Evolutionary conservation across 1,140 invertebrate genomes (phyloP).

Genomic region (Drosophila chauvacae): DNA sequence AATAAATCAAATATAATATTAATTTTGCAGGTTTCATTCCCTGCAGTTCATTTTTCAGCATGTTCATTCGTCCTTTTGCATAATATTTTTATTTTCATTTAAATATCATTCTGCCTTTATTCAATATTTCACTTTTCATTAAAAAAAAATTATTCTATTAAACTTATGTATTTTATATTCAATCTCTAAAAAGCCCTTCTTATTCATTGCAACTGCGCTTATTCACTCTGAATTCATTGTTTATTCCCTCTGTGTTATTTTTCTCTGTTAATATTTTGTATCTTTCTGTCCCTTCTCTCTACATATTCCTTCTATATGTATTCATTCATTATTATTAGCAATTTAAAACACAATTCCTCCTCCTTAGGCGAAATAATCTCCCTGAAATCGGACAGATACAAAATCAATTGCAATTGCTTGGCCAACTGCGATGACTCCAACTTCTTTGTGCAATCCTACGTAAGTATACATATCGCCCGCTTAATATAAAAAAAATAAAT

Average conservation of each 20-base stretch:
- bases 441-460: conserved; percentile 86
- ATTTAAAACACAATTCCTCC: background rate
- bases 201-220: background rate
- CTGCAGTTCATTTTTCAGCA: background rate
- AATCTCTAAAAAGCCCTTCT: background rate
- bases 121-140: too few species aligned
- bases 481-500: conserved; percentile 31
- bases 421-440: conserved; percentile 88
- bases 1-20: background rate
- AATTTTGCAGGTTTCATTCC: background rate
- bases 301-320: too few species aligned
- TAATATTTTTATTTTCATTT: background rate
- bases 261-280: background rate
- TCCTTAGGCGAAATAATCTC: conserved; percentile 84
- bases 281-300: background rate
- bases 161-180: background rate
- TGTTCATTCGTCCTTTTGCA: background rate
- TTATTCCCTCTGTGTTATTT: background rate
- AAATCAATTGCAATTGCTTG: conserved; percentile 87
- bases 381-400: conserved; percentile 84
- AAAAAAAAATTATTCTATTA: too few species aligned
- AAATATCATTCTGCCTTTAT: too few species aligned
- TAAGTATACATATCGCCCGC: conserved; percentile 68
- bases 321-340: background rate
- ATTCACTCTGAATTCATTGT: background rate